Evolutionary conservation across 1,140 invertebrate species (phyloP).

Genomic region (Lanistes nyassanus): DNA sequence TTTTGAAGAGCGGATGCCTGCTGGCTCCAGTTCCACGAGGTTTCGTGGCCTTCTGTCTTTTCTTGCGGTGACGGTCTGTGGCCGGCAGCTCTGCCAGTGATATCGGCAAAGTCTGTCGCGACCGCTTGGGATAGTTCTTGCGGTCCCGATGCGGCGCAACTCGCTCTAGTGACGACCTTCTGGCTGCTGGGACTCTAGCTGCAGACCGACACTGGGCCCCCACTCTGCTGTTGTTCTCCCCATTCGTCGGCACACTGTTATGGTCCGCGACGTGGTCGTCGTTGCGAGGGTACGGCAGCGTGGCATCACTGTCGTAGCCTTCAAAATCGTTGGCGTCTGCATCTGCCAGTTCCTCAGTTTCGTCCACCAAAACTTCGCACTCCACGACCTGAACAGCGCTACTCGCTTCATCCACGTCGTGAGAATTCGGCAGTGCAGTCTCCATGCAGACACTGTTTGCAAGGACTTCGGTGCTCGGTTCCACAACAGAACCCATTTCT

Average conservation of each 20-base stretch:
- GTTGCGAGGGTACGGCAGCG: conserved; percentile 16
- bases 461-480: too few species aligned
- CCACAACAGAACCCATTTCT: too few species aligned
- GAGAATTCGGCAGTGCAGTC: too few species aligned
- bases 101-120: background rate
- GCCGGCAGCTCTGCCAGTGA: background rate
- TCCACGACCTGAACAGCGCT: too few species aligned
- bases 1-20: conserved; percentile 18
- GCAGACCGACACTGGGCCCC: background rate
- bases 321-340: background rate
- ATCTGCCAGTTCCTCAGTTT: too few species aligned
- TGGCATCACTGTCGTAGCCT: conserved; percentile 22
- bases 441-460: too few species aligned
- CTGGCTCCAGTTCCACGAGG: background rate
- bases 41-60: background rate
- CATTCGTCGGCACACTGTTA: background rate
- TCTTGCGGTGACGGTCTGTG: background rate
- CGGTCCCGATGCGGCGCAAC: background rate
- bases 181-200: background rate
- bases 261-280: background rate
- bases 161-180: background rate
- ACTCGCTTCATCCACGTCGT: too few species aligned
- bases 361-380: too few species aligned
- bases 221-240: background rate
- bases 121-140: conserved; percentile 7